Base-by-base conservation (phyloP, 1,140 invertebrate species). In the Drosophila ercepeae region DNA sequence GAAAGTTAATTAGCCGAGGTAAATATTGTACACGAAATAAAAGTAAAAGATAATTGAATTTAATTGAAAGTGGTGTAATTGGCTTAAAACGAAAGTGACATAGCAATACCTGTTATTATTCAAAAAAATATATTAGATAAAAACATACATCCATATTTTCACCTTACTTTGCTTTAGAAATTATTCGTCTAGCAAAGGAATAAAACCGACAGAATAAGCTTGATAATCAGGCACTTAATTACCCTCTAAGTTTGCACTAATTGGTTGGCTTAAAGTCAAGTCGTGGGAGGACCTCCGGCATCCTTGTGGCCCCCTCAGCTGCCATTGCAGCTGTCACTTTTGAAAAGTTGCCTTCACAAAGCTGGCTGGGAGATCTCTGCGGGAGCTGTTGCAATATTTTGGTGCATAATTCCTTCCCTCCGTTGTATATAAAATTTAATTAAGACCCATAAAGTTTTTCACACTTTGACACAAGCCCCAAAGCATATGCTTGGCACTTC, bases 361-460 rank as follows among this genome's bases (percentile, higher is more conserved):
- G 25, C 21, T 23, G 41, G 58, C 21, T 49, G 48, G 67, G 55
- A 32, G 46, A 71, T 59, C 55, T 71, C 74, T 59, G 53, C 65
- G 75, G 59, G 53, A 34, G 52, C 64, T 50, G 64, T 70, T 58
- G 67, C 63, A 70, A 46, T 70, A 69, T 70, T 72, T 72, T 71
- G 54, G 67, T 32, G 69, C 67, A 71, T 72, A 71, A 71, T 72
- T 82, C 75, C 60, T 65, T 48, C 39, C 63, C 48, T 53, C 60
- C 21, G 70, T 70, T 78, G 69, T 78, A 59, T 72, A 84, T 84
- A 84, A 84, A 84, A 84, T 84, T 86, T 86, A 86, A 86, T 86
- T 86, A 86, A 86, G 82, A 86, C 82, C 76, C 76, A 76, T 74
- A 86, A 86, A 86, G 76, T 86, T 86, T 84, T 88, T 86, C 79